Percentiles rank a stretch among this genome's conserved stretches.
Evolutionary conservation across 1,140 invertebrate species (phyloP).

Genomic region (Drosophila nebulosa): DNA sequence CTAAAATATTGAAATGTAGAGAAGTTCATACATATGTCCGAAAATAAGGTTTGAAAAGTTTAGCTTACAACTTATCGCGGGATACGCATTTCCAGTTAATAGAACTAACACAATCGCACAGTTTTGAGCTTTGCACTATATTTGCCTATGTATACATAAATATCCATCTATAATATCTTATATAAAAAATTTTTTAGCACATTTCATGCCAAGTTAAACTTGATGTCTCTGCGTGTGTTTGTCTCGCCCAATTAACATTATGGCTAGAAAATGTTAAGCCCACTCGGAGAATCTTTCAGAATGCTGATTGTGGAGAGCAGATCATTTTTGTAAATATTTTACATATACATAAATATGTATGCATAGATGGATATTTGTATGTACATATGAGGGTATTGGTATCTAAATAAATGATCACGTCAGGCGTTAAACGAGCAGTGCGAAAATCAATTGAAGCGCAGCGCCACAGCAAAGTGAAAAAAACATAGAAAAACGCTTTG

Average conservation of each 20-base stretch:
- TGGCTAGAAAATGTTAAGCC: conserved; percentile 42
- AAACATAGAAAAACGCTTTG: conserved; percentile 70
- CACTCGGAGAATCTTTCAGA: background rate
- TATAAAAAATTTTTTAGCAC: conserved; percentile 39
- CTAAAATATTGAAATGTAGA: no score
- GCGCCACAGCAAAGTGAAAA: background rate
- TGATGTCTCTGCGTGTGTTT: conserved; percentile 42
- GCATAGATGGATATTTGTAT: background rate
- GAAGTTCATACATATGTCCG: no score
- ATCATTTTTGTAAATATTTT: background rate
- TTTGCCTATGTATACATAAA: background rate
- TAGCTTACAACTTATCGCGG: no score
- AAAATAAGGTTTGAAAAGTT: no score
- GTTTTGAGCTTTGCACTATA: background rate
- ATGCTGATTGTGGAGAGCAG: background rate
- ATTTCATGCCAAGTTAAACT: conserved; percentile 56
- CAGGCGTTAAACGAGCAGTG: conserved; percentile 44
- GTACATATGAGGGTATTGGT: conserved; percentile 17
- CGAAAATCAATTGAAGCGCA: conserved; percentile 70
- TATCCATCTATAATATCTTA: background rate
- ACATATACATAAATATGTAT: conserved; percentile 25
- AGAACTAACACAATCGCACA: no score
- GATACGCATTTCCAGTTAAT: no score
- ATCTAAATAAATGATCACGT: conserved; percentile 71
- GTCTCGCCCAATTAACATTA: conserved; percentile 57